A percentile compares a stretch with the other conserved stretches of the same genome.
Evolutionary conservation across 1,140 invertebrate species (phyloP).

Genomic region (Drosophila mayri): DNA sequence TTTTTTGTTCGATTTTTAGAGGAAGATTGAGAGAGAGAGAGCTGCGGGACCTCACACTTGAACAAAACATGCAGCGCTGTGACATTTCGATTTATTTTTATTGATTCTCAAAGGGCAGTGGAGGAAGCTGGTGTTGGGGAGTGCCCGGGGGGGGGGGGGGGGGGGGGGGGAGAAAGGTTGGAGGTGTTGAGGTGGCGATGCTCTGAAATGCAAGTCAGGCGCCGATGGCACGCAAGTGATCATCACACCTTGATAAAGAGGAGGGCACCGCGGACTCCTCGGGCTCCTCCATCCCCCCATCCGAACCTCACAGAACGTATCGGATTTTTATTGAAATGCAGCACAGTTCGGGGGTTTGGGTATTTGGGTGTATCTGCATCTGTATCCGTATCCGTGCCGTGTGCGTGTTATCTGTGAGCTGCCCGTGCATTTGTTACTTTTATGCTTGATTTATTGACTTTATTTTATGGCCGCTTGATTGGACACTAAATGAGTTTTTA

Average conservation of each 20-base stretch:
- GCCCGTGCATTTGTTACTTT: conserved; percentile 80
- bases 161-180: conserved; percentile 12
- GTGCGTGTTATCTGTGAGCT: conserved; percentile 74
- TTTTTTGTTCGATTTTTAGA: conserved; percentile 12
- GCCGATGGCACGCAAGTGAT: conserved; percentile 82
- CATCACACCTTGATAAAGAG: conserved; percentile 80
- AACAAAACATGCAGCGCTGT: conserved; percentile 64
- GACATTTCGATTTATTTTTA: conserved; percentile 84
- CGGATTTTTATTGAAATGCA: conserved; percentile 83
- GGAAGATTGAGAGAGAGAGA: conserved; percentile 36
- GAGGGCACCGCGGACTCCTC: conserved; percentile 17
- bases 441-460: conserved; percentile 83
- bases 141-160: background rate
- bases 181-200: conserved; percentile 44
- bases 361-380: conserved; percentile 28
- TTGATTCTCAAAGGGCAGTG: conserved; percentile 62
- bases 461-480: conserved; percentile 82
- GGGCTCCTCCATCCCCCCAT: conserved; percentile 16
- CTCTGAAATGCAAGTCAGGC: conserved; percentile 82
- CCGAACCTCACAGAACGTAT: conserved; percentile 56
- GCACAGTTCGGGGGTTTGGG: conserved; percentile 13
- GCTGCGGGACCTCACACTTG: conserved; percentile 77
- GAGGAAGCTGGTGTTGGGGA: background rate
- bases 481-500: conserved; percentile 83
- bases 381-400: conserved; percentile 34